These are phyloP conservation scores for Leontopithecus rosalia DNA, from an alignment of 2,797 vertebrate genomes.

Conservation along the genomic window DNA sequence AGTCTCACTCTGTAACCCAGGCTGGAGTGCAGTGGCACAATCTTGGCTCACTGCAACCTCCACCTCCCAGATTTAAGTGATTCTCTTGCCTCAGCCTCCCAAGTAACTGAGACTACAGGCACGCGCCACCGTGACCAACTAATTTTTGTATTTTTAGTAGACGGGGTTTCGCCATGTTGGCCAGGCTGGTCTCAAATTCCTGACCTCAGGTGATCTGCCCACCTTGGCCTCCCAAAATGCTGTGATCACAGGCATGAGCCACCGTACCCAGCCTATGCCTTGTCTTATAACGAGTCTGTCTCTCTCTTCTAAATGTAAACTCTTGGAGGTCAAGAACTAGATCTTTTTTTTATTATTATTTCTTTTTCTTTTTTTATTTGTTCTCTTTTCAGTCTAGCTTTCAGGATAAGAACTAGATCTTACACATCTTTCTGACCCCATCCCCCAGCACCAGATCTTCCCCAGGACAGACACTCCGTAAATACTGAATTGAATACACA, in stretches of 20 bases:
- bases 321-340: background rate
- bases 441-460: background rate
- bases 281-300: background rate
- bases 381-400: too few species aligned
- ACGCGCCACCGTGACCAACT: background rate
- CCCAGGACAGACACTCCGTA: background rate
- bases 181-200: background rate
- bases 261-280: background rate
- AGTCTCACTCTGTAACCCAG: background rate
- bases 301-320: background rate
- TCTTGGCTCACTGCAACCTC: background rate
- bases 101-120: background rate
- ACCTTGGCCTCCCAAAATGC: background rate
- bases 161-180: too few species aligned
- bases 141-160: too few species aligned
- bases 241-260: background rate
- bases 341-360: background rate
- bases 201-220: background rate
- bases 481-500: background rate
- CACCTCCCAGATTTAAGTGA: background rate
- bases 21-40: background rate
- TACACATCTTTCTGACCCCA: background rate
- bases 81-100: background rate
- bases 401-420: background rate
- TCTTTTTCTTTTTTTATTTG: too few species aligned